A percentile compares a stretch with the other conserved stretches of the same genome.
These are phyloP conservation scores for Pangasius krempfi DNA, from an alignment of 2,797 vertebrate genomes.

Conservation along the genomic window DNA sequence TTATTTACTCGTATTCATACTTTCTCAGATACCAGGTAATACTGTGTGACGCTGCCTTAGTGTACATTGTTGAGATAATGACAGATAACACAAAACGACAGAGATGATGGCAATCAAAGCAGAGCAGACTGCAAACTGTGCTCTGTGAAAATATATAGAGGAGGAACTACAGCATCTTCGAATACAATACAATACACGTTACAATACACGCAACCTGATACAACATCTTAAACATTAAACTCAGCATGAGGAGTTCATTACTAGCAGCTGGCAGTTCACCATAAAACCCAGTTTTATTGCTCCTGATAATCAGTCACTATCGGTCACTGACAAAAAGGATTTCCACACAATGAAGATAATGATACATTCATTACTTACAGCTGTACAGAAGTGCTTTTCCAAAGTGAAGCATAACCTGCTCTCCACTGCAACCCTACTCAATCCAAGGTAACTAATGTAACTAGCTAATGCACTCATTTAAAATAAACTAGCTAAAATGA, in stretches of 20 bases:
- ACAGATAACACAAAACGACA: background rate
- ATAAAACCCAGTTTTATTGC: no score
- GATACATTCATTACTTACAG: background rate
- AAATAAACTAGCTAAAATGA: background rate
- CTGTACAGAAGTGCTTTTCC: background rate
- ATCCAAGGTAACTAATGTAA: background rate
- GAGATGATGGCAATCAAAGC: background rate
- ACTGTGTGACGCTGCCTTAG: background rate
- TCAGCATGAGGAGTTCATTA: background rate
- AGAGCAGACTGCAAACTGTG: background rate
- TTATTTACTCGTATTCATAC: background rate
- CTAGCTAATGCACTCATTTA: background rate
- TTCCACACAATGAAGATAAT: background rate
- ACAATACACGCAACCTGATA: background rate
- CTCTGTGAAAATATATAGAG: background rate
- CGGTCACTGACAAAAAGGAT: background rate
- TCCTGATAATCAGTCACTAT: conserved; percentile 2
- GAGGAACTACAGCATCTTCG: background rate
- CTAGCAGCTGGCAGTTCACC: background rate
- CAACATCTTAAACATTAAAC: background rate
- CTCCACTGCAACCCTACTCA: background rate
- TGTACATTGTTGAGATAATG: background rate
- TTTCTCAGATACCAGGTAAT: background rate
- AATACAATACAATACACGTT: no score
- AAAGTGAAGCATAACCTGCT: background rate